Evolutionary conservation across 2,888 invertebrate species (phyloP).

Genomic region (Brenthis ino): DNA sequence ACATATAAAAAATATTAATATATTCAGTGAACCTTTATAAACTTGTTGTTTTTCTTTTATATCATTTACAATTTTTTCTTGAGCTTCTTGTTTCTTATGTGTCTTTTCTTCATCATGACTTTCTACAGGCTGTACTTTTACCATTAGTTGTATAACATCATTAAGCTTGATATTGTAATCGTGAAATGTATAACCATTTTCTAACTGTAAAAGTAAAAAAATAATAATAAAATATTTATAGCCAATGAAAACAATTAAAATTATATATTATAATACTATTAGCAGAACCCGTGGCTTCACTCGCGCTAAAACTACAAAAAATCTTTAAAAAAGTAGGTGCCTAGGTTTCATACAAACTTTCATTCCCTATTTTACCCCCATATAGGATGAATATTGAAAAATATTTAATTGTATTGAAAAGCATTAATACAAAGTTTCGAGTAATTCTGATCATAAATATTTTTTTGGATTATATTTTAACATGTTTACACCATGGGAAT

Average conservation of each 20-base stretch:
- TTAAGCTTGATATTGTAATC: constrained; percentile 83
- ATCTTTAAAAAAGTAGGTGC: too few species aligned
- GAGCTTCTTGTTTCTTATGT: constrained; percentile 40
- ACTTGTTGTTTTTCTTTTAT: constrained; percentile 20
- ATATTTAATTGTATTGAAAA: too few species aligned
- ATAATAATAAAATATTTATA: constrained; percentile 22
- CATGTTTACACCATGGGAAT: too few species aligned
- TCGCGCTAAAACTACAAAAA: too few species aligned
- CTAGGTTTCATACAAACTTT: too few species aligned
- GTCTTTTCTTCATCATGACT: constrained; percentile 27
- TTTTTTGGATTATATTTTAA: too few species aligned
- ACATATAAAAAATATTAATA: too few species aligned
- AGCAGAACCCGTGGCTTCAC: too few species aligned
- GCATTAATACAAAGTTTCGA: too few species aligned
- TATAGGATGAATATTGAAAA: too few species aligned
- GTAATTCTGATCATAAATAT: too few species aligned
- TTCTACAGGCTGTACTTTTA: constrained; percentile 28
- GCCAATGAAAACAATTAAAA: not conserved
- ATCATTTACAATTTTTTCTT: constrained; percentile 46
- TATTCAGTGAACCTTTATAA: constrained; percentile 29
- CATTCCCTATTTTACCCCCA: too few species aligned
- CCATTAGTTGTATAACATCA: constrained; percentile 40
- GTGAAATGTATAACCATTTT: constrained; percentile 87
- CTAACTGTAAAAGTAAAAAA: constrained; percentile 76
- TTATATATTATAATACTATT: not conserved